These are phyloP conservation scores for Anguilla rostrata DNA, from an alignment of 2,113 vertebrate genomes.

Conservation along the genomic window DNA sequence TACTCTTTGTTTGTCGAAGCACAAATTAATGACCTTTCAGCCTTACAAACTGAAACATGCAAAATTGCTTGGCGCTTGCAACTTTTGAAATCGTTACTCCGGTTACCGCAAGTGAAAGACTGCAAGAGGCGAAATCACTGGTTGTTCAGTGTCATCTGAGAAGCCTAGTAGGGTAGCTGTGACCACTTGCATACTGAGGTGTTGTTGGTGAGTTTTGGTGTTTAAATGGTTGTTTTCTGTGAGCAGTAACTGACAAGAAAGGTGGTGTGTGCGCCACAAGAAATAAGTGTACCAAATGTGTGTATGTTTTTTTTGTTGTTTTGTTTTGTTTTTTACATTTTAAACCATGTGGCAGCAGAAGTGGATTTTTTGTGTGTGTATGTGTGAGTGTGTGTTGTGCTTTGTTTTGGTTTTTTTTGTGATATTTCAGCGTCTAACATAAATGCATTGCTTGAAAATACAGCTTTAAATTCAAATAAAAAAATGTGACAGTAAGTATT, in stretches of 20 bases:
- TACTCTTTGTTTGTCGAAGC: constrained; percentile 66
- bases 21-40: constrained; percentile 70
- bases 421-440: constrained; percentile 24
- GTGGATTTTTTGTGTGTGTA: constrained; percentile 27
- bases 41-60: constrained; percentile 66
- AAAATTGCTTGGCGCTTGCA: constrained; percentile 37
- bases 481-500: constrained; percentile 23
- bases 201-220: constrained; percentile 28
- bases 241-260: constrained; percentile 22
- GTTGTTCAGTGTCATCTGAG: constrained; percentile 12
- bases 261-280: not conserved
- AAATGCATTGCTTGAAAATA: constrained; percentile 17
- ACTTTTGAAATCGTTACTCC: constrained; percentile 35
- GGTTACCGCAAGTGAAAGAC: constrained; percentile 1
- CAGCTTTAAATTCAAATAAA: constrained; percentile 30
- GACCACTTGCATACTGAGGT: constrained; percentile 18
- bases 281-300: constrained; percentile 35
- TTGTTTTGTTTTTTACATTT: constrained; percentile 26
- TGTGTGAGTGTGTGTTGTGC: not conserved
- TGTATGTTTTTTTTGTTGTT: too few species aligned
- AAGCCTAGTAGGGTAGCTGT: constrained; percentile 9
- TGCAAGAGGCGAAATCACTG: not conserved
- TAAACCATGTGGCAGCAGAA: constrained; percentile 15
- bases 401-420: not conserved
- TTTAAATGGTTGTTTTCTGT: constrained; percentile 21